These are phyloP conservation scores for Drosophila murphyi DNA, from an alignment of 1,140 invertebrate genomes.

Conservation along the genomic window DNA sequence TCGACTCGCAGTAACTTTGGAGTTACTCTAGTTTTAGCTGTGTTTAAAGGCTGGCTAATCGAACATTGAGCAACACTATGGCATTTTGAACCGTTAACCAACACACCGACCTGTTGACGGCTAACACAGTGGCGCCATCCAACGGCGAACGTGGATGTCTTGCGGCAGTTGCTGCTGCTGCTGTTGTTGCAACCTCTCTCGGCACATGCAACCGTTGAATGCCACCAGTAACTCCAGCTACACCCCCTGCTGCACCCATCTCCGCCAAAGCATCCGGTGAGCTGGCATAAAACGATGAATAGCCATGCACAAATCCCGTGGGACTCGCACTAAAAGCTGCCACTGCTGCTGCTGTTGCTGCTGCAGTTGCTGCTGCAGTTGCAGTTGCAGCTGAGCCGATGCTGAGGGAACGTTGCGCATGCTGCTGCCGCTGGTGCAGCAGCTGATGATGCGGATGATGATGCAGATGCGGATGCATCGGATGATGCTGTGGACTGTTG, in stretches of 20 bases:
- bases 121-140: slow-evolving; percentile 64
- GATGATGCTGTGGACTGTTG: slow-evolving; percentile 72
- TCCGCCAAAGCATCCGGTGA: slow-evolving; percentile 63
- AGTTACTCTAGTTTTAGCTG: too few relatives aligned
- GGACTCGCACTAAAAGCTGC: slow-evolving; percentile 75
- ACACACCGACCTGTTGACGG: slow-evolving; percentile 71
- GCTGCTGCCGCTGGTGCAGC: not conserved
- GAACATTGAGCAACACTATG: not conserved
- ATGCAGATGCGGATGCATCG: slow-evolving; percentile 11
- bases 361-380: slow-evolving; percentile 19
- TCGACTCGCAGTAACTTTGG: not conserved
- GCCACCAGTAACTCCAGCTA: slow-evolving; percentile 16
- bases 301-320: slow-evolving; percentile 55
- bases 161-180: slow-evolving; percentile 13
- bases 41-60: not conserved
- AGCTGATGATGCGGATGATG: slow-evolving; percentile 14
- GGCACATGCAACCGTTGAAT: slow-evolving; percentile 65
- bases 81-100: slow-evolving; percentile 6
- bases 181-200: slow-evolving; percentile 2
- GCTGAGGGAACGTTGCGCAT: slow-evolving; percentile 32
- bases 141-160: slow-evolving; percentile 47
- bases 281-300: slow-evolving; percentile 75
- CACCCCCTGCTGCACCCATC: slow-evolving; percentile 15
- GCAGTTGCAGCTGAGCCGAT: slow-evolving; percentile 25
- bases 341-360: slow-evolving; percentile 21